Conservation (phyloP, 2,888 invertebrate genomes). For the Myopa testacea region DNA sequence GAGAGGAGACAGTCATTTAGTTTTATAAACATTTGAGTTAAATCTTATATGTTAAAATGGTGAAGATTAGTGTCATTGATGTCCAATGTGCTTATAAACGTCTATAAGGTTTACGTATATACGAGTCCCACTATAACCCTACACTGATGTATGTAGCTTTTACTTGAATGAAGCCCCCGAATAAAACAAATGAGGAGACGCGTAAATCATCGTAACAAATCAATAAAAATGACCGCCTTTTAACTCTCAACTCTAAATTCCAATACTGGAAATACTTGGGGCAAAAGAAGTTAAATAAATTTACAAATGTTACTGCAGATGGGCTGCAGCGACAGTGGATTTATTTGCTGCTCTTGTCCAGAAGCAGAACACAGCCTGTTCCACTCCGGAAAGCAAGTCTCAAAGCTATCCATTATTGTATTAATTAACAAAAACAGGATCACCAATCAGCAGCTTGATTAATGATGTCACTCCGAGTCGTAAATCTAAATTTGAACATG, state of each 20-base stretch:
- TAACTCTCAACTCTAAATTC: slow-evolving; percentile 24
- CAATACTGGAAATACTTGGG: not conserved
- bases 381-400: slow-evolving; percentile 37
- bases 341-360: slow-evolving; percentile 22
- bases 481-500: slow-evolving; percentile 68
- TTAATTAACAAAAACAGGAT: slow-evolving; percentile 70
- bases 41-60: too few species aligned
- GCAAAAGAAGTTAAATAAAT: slow-evolving; percentile 29
- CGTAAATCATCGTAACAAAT: slow-evolving; percentile 63
- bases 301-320: slow-evolving; percentile 16
- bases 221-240: slow-evolving; percentile 58
- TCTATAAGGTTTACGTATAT: too few species aligned
- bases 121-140: too few species aligned
- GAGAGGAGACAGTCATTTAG: too few species aligned
- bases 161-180: too few species aligned
- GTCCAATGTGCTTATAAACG: too few species aligned
- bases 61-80: too few species aligned
- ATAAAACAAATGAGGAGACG: not conserved
- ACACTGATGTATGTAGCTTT: too few species aligned
- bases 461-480: slow-evolving; percentile 68
- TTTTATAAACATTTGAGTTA: too few species aligned
- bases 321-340: slow-evolving; percentile 9
- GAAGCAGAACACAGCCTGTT: not conserved
- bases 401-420: slow-evolving; percentile 68
- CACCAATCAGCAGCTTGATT: slow-evolving; percentile 69